A percentile compares a stretch with the other conserved stretches of the same genome.
Conservation (phyloP, 1,140 invertebrate species). For the Drosophila sulfurigaster region DNA sequence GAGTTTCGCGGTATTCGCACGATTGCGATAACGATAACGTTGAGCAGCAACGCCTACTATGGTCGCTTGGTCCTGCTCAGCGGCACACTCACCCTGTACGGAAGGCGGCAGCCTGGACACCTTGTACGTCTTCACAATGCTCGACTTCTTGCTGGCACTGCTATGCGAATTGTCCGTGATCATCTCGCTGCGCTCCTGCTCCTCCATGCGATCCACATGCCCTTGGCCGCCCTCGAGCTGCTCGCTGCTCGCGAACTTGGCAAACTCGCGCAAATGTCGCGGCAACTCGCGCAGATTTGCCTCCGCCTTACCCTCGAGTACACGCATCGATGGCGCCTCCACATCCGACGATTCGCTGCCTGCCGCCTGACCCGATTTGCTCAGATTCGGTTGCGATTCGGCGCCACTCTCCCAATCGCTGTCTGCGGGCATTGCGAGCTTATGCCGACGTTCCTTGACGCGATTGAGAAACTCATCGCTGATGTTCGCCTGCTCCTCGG, state of each 20-base stretch:
- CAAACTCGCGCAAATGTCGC: slow-evolving; percentile 90
- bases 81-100: slow-evolving; percentile 74
- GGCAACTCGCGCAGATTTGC: slow-evolving; percentile 88
- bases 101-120: slow-evolving; percentile 76
- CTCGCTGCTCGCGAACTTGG: slow-evolving; percentile 84
- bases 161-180: slow-evolving; percentile 85
- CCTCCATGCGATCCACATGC: slow-evolving; percentile 68
- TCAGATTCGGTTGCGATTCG: slow-evolving; percentile 85
- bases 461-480: slow-evolving; percentile 91
- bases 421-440: slow-evolving; percentile 80
- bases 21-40: slow-evolving; percentile 65
- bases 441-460: slow-evolving; percentile 86
- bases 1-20: slow-evolving; percentile 67
- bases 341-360: slow-evolving; percentile 84
- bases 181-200: slow-evolving; percentile 73
- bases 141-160: slow-evolving; percentile 76
- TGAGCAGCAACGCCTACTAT: slow-evolving; percentile 7
- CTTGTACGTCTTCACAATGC: slow-evolving; percentile 80
- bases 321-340: slow-evolving; percentile 86
- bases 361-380: slow-evolving; percentile 86
- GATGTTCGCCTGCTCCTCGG: slow-evolving; percentile 87
- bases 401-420: slow-evolving; percentile 84
- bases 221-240: slow-evolving; percentile 66
- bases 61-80: slow-evolving; percentile 6
- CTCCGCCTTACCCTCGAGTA: slow-evolving; percentile 85